Evolutionary conservation across 2,888 invertebrate species (phyloP).

Genomic region (Prosopocoilus inquinatus): DNA sequence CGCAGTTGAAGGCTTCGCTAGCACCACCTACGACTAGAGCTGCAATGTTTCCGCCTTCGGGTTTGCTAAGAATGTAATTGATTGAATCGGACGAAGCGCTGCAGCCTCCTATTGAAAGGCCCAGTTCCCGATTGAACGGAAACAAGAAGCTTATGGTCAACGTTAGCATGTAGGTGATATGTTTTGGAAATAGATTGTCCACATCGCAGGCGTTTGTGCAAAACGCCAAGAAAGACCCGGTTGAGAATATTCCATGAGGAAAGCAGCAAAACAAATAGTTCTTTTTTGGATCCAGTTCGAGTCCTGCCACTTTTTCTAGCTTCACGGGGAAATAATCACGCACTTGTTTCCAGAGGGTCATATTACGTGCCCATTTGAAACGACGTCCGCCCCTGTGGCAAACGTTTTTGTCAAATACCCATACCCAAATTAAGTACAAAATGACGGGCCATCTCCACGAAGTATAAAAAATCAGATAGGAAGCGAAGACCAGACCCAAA

Average conservation of each 20-base stretch:
- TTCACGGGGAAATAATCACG: conserved; percentile 83
- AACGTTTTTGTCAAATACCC: conserved; percentile 56
- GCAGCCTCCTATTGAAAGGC: conserved; percentile 55
- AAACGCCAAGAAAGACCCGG: conserved; percentile 77
- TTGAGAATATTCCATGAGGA: conserved; percentile 83
- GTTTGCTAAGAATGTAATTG: conserved; percentile 58
- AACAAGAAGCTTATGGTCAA: conserved; percentile 66
- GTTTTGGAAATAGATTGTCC: conserved; percentile 52
- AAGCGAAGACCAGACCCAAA: conserved; percentile 52
- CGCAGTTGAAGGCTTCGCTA: conserved; percentile 79
- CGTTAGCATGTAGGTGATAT: conserved; percentile 54
- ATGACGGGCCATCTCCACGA: conserved; percentile 55
- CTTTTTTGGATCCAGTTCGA: conserved; percentile 71
- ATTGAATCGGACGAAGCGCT: conserved; percentile 68
- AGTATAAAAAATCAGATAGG: conserved; percentile 60
- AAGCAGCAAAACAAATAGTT: conserved; percentile 87
- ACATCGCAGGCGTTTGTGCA: conserved; percentile 64
- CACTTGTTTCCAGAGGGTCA: conserved; percentile 70
- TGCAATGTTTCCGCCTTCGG: conserved; percentile 60
- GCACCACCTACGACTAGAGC: conserved; percentile 87
- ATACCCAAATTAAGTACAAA: conserved; percentile 65
- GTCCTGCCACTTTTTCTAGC: conserved; percentile 80
- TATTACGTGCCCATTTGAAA: conserved; percentile 56
- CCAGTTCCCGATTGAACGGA: conserved; percentile 70
- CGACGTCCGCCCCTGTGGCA: conserved; percentile 58